Conservation (phyloP, 2,797 vertebrate species). For the Pseudochromis fuscus region DNA sequence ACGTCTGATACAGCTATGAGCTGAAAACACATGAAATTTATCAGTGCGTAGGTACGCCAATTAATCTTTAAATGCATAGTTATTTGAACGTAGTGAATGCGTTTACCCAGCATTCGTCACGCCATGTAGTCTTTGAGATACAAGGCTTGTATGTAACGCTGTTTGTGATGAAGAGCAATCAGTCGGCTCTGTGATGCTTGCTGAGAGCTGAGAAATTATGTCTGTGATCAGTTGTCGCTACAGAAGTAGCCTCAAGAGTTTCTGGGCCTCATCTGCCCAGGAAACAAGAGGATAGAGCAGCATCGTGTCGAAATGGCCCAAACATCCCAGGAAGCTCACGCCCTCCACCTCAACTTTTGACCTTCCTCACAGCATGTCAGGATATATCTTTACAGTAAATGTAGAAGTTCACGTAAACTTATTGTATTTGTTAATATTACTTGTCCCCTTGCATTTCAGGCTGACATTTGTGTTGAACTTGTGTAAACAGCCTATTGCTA, state of each 20-base stretch:
- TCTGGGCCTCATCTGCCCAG: not conserved
- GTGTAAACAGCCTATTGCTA: too few relatives aligned
- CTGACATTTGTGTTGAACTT: too few relatives aligned
- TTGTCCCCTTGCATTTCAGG: too few relatives aligned
- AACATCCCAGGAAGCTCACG: too few relatives aligned
- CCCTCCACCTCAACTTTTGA: not conserved
- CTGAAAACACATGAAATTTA: not conserved
- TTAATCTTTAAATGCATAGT: not conserved
- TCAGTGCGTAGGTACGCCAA: not conserved
- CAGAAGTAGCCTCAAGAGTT: constrained; percentile 13
- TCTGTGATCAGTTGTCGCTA: constrained; percentile 8
- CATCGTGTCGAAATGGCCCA: not conserved
- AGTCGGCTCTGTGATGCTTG: not conserved
- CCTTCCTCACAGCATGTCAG: not conserved
- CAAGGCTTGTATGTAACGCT: not conserved
- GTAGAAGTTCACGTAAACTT: too few relatives aligned
- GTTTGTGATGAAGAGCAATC: constrained; percentile 4
- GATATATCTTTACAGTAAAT: too few relatives aligned
- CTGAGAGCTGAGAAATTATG: constrained; percentile 16
- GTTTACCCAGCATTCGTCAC: too few relatives aligned
- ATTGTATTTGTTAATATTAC: too few relatives aligned
- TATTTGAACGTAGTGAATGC: too few relatives aligned
- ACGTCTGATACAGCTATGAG: not conserved
- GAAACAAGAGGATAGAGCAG: not conserved
- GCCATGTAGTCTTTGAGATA: too few relatives aligned